phyloP scores from a whole-genome alignment of 2,888 invertebrate species.

The Macaria notata region DNA sequence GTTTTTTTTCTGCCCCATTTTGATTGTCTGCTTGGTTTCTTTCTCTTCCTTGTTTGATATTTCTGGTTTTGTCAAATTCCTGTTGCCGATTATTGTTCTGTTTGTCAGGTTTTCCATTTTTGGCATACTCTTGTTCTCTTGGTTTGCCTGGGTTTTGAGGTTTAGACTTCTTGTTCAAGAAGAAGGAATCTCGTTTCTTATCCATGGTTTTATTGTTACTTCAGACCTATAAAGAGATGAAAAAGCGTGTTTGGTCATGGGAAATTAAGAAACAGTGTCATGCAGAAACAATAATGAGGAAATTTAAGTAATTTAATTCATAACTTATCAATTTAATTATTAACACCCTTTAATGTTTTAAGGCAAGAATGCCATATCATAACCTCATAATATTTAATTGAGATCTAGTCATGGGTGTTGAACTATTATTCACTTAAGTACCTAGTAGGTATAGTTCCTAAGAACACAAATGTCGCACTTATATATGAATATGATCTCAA shows the following conservation, averaged over 20 bases:
- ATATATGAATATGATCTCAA: too few species aligned
- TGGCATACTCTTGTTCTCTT: constrained; percentile 15
- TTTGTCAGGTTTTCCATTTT: neutral
- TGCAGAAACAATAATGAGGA: constrained; percentile 8
- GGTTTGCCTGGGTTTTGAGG: constrained; percentile 16
- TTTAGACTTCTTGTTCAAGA: constrained; percentile 53
- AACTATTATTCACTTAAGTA: too few species aligned
- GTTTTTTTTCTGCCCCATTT: constrained; percentile 65
- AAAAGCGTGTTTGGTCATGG: constrained; percentile 73
- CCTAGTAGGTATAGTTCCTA: too few species aligned
- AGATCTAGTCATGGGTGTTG: too few species aligned
- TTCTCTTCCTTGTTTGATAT: constrained; percentile 27
- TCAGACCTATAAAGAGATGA: constrained; percentile 77
- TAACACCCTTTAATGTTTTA: too few species aligned
- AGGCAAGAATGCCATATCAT: too few species aligned
- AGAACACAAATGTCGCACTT: too few species aligned
- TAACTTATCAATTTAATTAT: too few species aligned
- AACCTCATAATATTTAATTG: too few species aligned
- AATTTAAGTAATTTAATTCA: too few species aligned
- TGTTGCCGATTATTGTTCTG: constrained; percentile 49
- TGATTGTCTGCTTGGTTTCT: constrained; percentile 26
- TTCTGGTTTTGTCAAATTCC: constrained; percentile 52
- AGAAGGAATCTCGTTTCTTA: constrained; percentile 61
- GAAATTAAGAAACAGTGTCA: constrained; percentile 33
- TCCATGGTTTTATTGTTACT: constrained; percentile 53